A percentile compares a stretch with the other conserved stretches of the same genome.
phyloP scores from a whole-genome alignment of 2,113 vertebrate genomes.

The Microtus ochrogaster region DNA sequence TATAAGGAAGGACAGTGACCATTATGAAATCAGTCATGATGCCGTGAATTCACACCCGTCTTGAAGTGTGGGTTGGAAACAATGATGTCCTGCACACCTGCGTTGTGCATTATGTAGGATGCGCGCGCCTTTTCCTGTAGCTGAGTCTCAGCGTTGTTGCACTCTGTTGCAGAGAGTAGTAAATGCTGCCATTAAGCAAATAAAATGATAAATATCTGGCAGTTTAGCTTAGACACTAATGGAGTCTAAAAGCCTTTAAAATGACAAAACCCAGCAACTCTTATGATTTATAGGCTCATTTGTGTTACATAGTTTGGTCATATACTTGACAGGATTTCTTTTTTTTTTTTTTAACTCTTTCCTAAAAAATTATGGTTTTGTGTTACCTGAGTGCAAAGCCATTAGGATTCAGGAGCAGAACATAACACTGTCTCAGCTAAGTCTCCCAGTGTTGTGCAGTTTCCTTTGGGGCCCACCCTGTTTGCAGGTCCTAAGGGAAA shows the following conservation, averaged over 20 bases:
- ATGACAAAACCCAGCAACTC: conserved; percentile 75
- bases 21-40: not conserved
- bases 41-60: not conserved
- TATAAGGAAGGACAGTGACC: not conserved
- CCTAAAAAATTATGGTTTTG: conserved; percentile 76
- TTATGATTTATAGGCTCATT: conserved; percentile 77
- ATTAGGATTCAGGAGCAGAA: conserved; percentile 64
- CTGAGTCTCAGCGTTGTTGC: conserved; percentile 51
- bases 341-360: conserved; percentile 56
- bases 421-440: conserved; percentile 55
- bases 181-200: conserved; percentile 75
- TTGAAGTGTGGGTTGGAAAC: not conserved
- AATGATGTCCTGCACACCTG: not conserved
- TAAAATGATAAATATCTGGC: conserved; percentile 79
- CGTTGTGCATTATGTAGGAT: not conserved
- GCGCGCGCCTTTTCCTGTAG: not conserved
- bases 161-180: conserved; percentile 21
- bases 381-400: conserved; percentile 66
- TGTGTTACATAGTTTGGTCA: conserved; percentile 76
- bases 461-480: not conserved
- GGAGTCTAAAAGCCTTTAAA: conserved; percentile 84
- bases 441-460: not conserved
- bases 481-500: conserved; percentile 1
- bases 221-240: conserved; percentile 81
- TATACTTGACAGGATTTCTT: conserved; percentile 69